phyloP scores from a whole-genome alignment of 2,797 vertebrate genomes.

The Squalus acanthias region DNA sequence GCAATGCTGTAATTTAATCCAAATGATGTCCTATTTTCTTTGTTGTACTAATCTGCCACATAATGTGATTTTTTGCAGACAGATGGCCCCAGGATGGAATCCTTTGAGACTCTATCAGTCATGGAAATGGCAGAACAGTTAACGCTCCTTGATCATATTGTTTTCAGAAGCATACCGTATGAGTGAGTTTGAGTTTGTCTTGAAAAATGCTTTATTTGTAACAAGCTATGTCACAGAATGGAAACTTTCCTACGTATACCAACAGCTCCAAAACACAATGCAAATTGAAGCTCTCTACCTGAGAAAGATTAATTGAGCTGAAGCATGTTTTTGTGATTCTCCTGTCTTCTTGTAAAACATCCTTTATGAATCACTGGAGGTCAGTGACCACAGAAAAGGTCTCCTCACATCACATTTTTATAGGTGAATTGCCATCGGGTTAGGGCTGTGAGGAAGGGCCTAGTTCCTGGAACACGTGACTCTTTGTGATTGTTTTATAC shows the following conservation, averaged over 20 bases:
- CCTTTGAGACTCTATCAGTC: conserved; percentile 84
- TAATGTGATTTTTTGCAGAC: conserved; percentile 59
- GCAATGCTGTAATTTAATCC: conserved; percentile 12
- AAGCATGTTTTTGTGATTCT: neutral
- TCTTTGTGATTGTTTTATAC: neutral
- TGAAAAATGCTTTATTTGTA: neutral
- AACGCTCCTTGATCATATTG: conserved; percentile 86
- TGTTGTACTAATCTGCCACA: neutral
- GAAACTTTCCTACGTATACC: neutral
- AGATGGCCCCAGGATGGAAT: conserved; percentile 77
- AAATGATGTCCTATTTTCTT: neutral
- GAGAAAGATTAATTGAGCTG: neutral
- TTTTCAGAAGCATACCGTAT: conserved; percentile 94
- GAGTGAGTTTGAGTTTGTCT: conserved; percentile 68
- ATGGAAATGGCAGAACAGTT: conserved; percentile 97
- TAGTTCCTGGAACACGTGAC: neutral
- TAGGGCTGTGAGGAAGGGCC: neutral
- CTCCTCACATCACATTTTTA: neutral
- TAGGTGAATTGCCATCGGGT: neutral
- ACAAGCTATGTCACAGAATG: neutral
- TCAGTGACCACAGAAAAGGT: neutral
- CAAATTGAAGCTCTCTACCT: neutral
- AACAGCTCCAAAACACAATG: neutral
- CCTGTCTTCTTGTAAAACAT: neutral
- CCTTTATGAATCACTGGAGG: neutral